These are phyloP conservation scores for Lacerta viridis DNA, from an alignment of 2,797 vertebrate genomes.

Conservation along the genomic window DNA sequence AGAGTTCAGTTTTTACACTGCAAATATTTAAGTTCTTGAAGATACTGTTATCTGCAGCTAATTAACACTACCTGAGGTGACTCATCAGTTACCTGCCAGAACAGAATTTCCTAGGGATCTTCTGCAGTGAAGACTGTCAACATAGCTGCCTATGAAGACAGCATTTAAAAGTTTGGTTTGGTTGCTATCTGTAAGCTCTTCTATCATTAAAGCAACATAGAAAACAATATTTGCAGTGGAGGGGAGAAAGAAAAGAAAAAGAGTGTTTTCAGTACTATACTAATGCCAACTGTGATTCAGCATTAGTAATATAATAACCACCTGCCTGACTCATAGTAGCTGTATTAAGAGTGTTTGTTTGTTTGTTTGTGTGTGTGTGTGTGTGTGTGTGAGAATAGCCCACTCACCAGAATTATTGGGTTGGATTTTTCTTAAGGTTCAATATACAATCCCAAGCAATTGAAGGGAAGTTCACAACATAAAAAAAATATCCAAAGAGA, in stretches of 20 bases:
- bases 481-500: background rate
- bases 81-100: slow-evolving; percentile 32
- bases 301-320: background rate
- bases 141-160: background rate
- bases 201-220: background rate
- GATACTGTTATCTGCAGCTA: background rate
- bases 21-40: slow-evolving; percentile 41
- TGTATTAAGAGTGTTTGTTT: too few species aligned
- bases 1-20: slow-evolving; percentile 16
- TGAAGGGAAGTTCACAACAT: background rate
- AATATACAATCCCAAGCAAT: background rate
- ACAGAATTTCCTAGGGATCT: slow-evolving; percentile 27
- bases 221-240: background rate
- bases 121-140: slow-evolving; percentile 35
- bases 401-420: background rate
- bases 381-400: too few species aligned
- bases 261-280: background rate
- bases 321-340: background rate
- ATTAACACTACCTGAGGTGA: slow-evolving; percentile 27
- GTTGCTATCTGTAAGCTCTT: background rate
- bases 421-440: background rate
- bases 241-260: background rate
- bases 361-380: too few species aligned
- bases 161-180: background rate
- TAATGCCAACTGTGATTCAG: background rate